Base-by-base conservation (phyloP, 1,140 invertebrate genomes). In the Drosophila tristis region DNA sequence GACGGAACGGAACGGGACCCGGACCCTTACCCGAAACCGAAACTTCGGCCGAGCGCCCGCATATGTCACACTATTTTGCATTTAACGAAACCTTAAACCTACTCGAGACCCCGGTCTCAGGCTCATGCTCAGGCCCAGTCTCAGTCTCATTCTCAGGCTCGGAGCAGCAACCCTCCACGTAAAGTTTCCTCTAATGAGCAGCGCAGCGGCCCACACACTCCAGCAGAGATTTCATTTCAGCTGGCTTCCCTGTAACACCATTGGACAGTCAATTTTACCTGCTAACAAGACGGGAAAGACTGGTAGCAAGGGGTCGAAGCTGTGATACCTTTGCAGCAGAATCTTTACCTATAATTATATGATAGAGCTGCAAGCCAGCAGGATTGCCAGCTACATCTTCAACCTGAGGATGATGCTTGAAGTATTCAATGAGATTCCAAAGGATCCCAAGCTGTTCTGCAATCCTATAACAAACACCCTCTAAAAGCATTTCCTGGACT, bases 251-350 rank as follows among this genome's bases (percentile, higher is more conserved):
- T 64, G 62, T 78, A 82, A 81, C 74, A 75, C 71, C 58, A 60
- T 79, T 76, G 75, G 80, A 84, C 80, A 84, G 77, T 71, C 80
- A 67, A 84, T 84, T 73, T 84, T 79, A 84, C 80, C 80, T 84
- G 80, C 80, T 84, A 85, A 84, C 80, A 72, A 75, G 73, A 67
- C 11, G 35, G 35, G 4, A 39, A 39, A 39, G 4, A 39, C 35
- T 13, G 11, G 1, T 0, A 39, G 35, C 35, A 13, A 39, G 11
- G 35, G 11, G 11, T 39, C 35, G 35, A 39, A 39, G 11, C 4
- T 13, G 35, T 13, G 35, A 39, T 39, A 39, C 35, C 35, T 13
- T 39, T 0, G 8, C 31, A 9, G 31, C 2, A 31, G 29, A 9
- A 31, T 8, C 6, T 7, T 29, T 29, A 8, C 6, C 7, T 8